Base-by-base conservation (phyloP, 2,888 invertebrate species). In the Onchidella celtica region DNA sequence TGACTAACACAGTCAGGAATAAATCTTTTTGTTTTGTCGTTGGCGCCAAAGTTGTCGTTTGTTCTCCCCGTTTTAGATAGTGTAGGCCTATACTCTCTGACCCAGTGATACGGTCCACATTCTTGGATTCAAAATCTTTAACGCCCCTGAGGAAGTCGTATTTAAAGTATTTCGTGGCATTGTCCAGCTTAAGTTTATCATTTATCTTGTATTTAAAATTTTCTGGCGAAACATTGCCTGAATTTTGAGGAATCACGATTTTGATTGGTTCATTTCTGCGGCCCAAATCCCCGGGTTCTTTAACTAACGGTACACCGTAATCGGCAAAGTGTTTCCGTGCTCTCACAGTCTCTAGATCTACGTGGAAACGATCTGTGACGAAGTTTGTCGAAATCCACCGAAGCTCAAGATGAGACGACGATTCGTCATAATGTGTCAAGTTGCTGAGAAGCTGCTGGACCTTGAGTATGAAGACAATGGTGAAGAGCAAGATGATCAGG, bases 1-100 rank as follows among this genome's bases (percentile, higher is more conserved):
- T 81, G 36, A 87, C 86, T 4, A 85, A 34, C 2, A 87, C 73
- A 0, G 83, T 40, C 47, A 86, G 59, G 78, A 68, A 57, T 32
- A 72, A 59, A 34, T 38, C 65, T 40, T 34, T 66, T 66, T 38
- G 47, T 21, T 3, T 14, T 1, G 9, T 2, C 2, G 2, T 6
- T 47, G 47, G 47, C 17, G 17, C 17, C 47, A 47, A 11, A 17
- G 6, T 6, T 17, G 47, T 47, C n/a, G n/a, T n/a, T n/a, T n/a
- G n/a, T n/a, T n/a, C n/a, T 21, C 27, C 24, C 0, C 24, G 3
- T 24, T 29, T 14, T n/a, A 17, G 2, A 27, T 55, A 21, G 2
- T 6, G 9, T 4, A 6, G 27, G 24, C 2, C 11, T 47, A 17
- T 6, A 17, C 47, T 47, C 47, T 11, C 47, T 6, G 17, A 6